A percentile compares a stretch with the other conserved stretches of the same genome.
Conservation (phyloP, 2,113 vertebrate genomes). For the Leptosomus discolor region DNA sequence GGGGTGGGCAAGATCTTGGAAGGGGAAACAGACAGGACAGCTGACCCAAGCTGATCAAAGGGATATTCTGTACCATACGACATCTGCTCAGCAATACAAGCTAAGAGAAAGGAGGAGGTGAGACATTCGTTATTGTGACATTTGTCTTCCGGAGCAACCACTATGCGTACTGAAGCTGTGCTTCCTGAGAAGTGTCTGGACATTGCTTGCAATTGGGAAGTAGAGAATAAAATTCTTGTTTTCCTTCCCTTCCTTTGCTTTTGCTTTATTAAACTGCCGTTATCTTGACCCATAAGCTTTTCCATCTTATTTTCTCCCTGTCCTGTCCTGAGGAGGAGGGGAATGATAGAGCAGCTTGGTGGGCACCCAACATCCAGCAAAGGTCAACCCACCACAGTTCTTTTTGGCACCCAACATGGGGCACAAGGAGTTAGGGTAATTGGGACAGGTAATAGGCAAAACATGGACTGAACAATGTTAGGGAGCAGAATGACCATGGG, state of each 20-base stretch:
- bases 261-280: not conserved
- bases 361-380: no score
- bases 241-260: not conserved
- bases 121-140: fast-evolving
- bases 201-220: not conserved
- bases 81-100: not conserved
- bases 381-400: not conserved
- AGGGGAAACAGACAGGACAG: not conserved
- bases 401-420: not conserved
- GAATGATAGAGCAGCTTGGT: not conserved
- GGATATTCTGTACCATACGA: not conserved
- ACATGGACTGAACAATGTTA: no score
- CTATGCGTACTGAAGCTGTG: no score
- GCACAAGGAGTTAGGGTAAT: not conserved
- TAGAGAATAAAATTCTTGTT: not conserved
- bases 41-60: not conserved
- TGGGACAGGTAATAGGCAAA: not conserved
- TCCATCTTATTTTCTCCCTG: not conserved
- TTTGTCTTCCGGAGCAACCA: not conserved
- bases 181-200: not conserved
- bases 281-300: not conserved
- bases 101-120: not conserved
- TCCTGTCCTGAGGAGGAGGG: not conserved
- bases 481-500: no score
- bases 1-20: no score